These are phyloP conservation scores for Lasioglossum figueresi DNA, from an alignment of 2,888 invertebrate genomes.

Conservation along the genomic window DNA sequence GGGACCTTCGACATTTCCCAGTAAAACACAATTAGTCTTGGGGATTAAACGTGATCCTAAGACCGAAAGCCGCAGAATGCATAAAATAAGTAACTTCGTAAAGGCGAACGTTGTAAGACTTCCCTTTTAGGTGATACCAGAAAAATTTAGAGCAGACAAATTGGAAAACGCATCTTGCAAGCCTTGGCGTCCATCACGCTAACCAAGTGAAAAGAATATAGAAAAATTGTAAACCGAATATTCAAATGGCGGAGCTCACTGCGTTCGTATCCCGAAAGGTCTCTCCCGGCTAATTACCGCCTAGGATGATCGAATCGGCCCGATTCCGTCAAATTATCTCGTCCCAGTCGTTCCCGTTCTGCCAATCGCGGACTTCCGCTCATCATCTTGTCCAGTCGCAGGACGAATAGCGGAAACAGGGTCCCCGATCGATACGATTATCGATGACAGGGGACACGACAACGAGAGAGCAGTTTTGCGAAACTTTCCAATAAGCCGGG, in stretches of 20 bases:
- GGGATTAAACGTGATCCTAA: neutral
- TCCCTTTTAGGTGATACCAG: neutral
- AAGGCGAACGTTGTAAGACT: neutral
- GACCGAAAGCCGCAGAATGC: neutral
- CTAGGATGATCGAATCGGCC: neutral
- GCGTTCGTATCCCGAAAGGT: neutral
- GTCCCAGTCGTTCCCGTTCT: constrained; percentile 10
- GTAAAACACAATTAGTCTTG: neutral
- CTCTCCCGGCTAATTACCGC: constrained; percentile 14
- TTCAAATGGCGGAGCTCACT: neutral
- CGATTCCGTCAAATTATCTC: constrained; percentile 17
- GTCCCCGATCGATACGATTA: constrained; percentile 11
- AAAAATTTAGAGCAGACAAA: neutral
- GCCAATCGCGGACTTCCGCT: constrained; percentile 13
- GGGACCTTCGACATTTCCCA: neutral
- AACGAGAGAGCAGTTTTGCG: neutral
- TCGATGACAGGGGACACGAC: neutral
- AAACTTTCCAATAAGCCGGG: constrained; percentile 38
- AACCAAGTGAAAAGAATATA: too few relatives aligned
- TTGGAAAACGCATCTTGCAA: neutral
- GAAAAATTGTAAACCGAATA: neutral
- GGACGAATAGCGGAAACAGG: constrained; percentile 21
- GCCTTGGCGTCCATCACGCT: too few relatives aligned
- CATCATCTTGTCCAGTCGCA: neutral
- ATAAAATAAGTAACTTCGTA: neutral